phyloP scores from a whole-genome alignment of 2,797 vertebrate genomes.

The Myotis myotis region DNA sequence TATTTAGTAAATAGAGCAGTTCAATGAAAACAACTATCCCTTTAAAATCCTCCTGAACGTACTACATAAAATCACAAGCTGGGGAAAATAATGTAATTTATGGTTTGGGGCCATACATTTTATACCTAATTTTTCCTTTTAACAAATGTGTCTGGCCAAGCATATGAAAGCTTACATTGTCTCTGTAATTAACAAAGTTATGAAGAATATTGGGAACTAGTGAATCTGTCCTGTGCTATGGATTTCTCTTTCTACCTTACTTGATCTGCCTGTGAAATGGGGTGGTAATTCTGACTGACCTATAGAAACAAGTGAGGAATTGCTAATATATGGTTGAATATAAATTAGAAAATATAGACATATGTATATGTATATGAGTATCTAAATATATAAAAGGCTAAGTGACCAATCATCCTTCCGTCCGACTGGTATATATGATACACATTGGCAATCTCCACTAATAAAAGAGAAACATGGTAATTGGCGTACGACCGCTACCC shows the following conservation, averaged over 20 bases:
- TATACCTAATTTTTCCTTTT: slow-evolving; percentile 45
- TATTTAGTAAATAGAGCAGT: slow-evolving; percentile 38
- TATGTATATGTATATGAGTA: not conserved
- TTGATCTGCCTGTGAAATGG: not conserved
- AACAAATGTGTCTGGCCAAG: slow-evolving; percentile 25
- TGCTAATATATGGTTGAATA: not conserved
- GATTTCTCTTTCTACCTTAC: not conserved
- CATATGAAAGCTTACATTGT: not conserved
- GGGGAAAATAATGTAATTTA: slow-evolving; percentile 35
- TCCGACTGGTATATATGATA: too few relatives aligned
- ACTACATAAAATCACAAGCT: not conserved
- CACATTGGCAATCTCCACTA: too few relatives aligned
- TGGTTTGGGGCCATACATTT: not conserved
- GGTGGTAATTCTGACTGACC: not conserved
- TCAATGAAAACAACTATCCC: slow-evolving; percentile 20
- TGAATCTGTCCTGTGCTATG: not conserved
- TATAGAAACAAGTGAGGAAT: slow-evolving; percentile 6
- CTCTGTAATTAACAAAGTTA: not conserved
- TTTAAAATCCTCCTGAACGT: not conserved
- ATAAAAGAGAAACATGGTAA: too few relatives aligned
- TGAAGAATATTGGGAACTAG: not conserved
- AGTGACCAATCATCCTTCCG: too few relatives aligned
- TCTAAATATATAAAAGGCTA: too few relatives aligned
- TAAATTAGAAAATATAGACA: not conserved
- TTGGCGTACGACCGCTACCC: too few relatives aligned